A percentile compares a stretch with the other conserved stretches of the same genome.
Evolutionary conservation across 1,140 invertebrate genomes (phyloP).

Genomic region (Planococcus citri): DNA sequence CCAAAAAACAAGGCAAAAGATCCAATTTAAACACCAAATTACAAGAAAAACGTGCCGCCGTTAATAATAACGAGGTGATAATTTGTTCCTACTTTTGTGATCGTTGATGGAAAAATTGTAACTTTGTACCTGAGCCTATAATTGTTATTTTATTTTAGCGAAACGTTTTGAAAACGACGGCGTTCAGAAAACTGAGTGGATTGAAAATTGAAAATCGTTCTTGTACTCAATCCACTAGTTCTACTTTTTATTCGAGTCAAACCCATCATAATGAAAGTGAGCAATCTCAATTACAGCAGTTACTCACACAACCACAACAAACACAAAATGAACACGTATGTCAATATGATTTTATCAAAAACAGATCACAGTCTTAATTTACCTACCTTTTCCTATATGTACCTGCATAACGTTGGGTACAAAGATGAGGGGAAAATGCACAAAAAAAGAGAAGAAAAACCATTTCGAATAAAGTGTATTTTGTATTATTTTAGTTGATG

Average conservation of each 20-base stretch:
- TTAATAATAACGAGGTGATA: not conserved
- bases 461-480: too few relatives aligned
- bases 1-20: slow-evolving; percentile 27
- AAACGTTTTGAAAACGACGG: not conserved
- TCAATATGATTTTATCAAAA: not conserved
- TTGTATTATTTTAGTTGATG: not conserved
- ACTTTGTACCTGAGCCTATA: too few relatives aligned
- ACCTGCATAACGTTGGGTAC: too few relatives aligned
- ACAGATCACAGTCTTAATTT: not conserved
- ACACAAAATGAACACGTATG: not conserved
- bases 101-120: too few relatives aligned
- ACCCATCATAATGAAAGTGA: not conserved
- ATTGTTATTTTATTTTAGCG: not conserved
- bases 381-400: too few relatives aligned
- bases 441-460: too few relatives aligned
- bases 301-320: not conserved
- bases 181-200: not conserved
- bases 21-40: not conserved
- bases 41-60: not conserved
- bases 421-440: too few relatives aligned
- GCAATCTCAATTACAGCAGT: not conserved
- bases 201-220: slow-evolving; percentile 9
- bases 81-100: not conserved
- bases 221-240: not conserved
- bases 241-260: not conserved